A percentile compares a stretch with the other conserved stretches of the same genome.
These are phyloP conservation scores for Trinectes maculatus DNA, from an alignment of 2,113 vertebrate genomes.

Conservation along the genomic window DNA sequence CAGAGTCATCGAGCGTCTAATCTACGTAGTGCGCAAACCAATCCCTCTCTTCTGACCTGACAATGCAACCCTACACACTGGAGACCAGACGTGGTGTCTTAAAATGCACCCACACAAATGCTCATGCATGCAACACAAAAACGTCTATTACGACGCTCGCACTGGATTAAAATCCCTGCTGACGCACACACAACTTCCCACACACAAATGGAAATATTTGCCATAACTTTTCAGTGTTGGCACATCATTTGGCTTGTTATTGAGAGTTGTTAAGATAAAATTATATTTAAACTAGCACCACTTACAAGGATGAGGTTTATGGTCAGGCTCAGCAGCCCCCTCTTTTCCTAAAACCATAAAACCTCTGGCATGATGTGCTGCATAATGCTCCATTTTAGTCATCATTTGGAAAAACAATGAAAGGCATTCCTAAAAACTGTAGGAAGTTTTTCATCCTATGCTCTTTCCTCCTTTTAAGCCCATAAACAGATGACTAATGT, in stretches of 20 bases:
- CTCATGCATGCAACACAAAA: constrained; percentile 1
- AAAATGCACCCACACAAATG: constrained; percentile 21
- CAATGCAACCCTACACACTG: constrained; percentile 56
- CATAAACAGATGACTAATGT: constrained; percentile 21
- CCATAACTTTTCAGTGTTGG: constrained; percentile 41
- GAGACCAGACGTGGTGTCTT: constrained; percentile 13
- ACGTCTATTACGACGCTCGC: not conserved
- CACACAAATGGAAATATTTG: constrained; percentile 25
- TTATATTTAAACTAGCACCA: constrained; percentile 32
- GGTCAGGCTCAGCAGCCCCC: constrained; percentile 11
- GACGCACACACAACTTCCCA: constrained; percentile 26
- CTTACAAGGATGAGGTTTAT: constrained; percentile 39
- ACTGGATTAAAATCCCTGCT: not conserved
- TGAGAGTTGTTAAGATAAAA: constrained; percentile 32
- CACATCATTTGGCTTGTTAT: constrained; percentile 40
- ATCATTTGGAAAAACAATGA: constrained; percentile 55
- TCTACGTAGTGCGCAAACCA: constrained; percentile 59
- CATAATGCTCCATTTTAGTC: constrained; percentile 44
- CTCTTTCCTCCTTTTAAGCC: constrained; percentile 14
- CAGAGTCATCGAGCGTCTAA: constrained; percentile 45
- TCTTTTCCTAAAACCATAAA: constrained; percentile 22
- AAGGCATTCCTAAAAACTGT: constrained; percentile 40
- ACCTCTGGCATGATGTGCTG: constrained; percentile 33
- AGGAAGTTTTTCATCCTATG: constrained; percentile 37
- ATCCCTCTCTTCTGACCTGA: constrained; percentile 49